Conservation (phyloP, 1,140 invertebrate species). For the Protaetia brevitarsis region DNA sequence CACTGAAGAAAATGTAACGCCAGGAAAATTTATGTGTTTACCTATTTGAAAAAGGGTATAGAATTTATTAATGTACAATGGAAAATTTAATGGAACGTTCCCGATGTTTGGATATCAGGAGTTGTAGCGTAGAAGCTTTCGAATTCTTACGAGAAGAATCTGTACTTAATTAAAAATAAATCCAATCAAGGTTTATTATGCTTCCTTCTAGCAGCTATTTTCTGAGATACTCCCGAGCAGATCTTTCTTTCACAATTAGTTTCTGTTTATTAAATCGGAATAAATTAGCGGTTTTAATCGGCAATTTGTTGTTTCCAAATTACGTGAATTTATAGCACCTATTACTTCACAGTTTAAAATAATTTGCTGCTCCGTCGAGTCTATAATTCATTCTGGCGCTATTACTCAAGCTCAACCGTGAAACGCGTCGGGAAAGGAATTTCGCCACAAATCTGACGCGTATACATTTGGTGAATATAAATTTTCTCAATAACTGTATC, state of each 20-base stretch:
- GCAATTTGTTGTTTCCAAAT: constrained; percentile 21
- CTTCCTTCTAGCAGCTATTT: no score
- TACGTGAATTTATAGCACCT: constrained; percentile 19
- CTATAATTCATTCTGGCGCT: constrained; percentile 2
- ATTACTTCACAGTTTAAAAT: constrained; percentile 23
- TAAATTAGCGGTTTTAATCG: constrained; percentile 22
- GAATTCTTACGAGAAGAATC: no score
- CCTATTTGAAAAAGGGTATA: no score
- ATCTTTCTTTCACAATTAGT: background rate
- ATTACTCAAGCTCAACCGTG: constrained; percentile 9
- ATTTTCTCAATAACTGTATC: constrained; percentile 22
- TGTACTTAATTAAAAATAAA: no score
- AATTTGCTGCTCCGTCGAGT: constrained; percentile 16
- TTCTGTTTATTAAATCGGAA: constrained; percentile 17
- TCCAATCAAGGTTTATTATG: no score
- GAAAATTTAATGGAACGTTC: no score
- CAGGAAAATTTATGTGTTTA: no score
- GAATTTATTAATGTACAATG: no score
- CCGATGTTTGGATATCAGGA: no score
- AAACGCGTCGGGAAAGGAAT: constrained; percentile 21
- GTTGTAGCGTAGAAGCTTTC: no score
- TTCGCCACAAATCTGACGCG: constrained; percentile 25
- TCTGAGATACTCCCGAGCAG: no score
- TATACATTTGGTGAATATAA: constrained; percentile 17
- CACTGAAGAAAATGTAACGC: no score